Base-by-base conservation (phyloP, 2,888 invertebrate genomes). In the Platyscelio sp. region DNA sequence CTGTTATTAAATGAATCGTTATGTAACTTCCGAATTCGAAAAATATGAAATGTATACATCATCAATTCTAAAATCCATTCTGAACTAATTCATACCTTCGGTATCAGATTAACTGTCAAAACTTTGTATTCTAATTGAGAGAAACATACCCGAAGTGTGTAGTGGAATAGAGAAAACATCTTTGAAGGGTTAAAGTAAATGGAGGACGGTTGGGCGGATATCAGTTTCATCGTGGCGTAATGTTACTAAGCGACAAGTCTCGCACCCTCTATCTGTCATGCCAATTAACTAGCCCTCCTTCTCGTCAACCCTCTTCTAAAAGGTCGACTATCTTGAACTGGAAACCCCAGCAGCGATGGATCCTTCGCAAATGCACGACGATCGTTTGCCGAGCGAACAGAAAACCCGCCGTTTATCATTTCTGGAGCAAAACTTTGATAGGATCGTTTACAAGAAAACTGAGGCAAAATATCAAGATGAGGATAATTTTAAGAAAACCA, bases 241-340 rank as follows among this genome's bases (percentile, higher is more conserved):
- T 91, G 91, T 90, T 90, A 91, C 91, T 91, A 90, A 91, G 90
- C 91, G 91, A 91, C 91, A 90, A 91, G 90, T 91, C 90, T 90
- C 91, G 90, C 91, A 91, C 91, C 90, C 91, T 90, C 91, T 90
- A 91, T 91, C 91, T 89, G 91, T 90, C 91, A 90, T 90, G 90
- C 91, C 91, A 91, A 91, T 91, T 91, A 91, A 90, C 89, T 90
- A 87, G 87, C 85, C 88, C 87, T 88, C 81, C 78, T 74, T 67
- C 77, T 77, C 87, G 82, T 83, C 87, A 82, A 83, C 86, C 85
- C 88, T 81, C 79, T 65, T 68, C 65, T 26, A 24, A 60, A 67
- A 67, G 72, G 63, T 63, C 70, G 71, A 43, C 71, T 67, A 65
- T 79, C 72, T 72, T 49, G 18, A 40, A 51, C 71, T 60, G 20